phyloP scores from a whole-genome alignment of 2,113 vertebrate species.

The Chionis minor region DNA sequence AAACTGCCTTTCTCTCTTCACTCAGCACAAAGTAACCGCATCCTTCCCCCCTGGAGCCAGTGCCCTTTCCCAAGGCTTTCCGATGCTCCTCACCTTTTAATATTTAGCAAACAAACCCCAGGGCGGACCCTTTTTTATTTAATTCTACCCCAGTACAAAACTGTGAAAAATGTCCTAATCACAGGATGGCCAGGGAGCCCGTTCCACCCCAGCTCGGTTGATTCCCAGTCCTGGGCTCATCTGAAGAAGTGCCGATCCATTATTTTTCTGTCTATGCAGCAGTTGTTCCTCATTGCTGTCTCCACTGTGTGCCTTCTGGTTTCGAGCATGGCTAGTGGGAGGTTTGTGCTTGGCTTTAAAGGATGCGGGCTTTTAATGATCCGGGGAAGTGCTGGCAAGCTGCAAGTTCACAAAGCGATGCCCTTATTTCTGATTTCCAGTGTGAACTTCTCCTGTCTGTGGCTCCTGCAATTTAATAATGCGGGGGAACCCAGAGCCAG shows the following conservation, averaged over 20 bases:
- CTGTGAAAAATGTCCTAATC: background rate
- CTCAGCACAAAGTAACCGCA: background rate
- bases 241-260: background rate
- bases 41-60: background rate
- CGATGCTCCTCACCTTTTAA: background rate
- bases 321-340: background rate
- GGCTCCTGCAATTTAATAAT: background rate
- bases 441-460: background rate
- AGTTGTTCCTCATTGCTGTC: background rate
- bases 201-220: background rate
- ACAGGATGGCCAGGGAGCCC: background rate
- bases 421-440: background rate
- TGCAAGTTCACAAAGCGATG: background rate
- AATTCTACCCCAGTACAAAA: background rate
- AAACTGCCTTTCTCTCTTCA: background rate
- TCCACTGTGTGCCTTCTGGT: background rate
- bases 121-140: background rate
- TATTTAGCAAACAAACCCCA: background rate
- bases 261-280: background rate
- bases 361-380: background rate
- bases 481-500: background rate
- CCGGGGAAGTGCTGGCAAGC: background rate
- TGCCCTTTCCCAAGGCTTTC: background rate
- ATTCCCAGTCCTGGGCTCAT: background rate
- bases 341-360: background rate